Percentiles rank a stretch among this genome's conserved stretches.
These are phyloP conservation scores for Contarinia nasturtii DNA, from an alignment of 1,140 invertebrate species.

Conservation along the genomic window DNA sequence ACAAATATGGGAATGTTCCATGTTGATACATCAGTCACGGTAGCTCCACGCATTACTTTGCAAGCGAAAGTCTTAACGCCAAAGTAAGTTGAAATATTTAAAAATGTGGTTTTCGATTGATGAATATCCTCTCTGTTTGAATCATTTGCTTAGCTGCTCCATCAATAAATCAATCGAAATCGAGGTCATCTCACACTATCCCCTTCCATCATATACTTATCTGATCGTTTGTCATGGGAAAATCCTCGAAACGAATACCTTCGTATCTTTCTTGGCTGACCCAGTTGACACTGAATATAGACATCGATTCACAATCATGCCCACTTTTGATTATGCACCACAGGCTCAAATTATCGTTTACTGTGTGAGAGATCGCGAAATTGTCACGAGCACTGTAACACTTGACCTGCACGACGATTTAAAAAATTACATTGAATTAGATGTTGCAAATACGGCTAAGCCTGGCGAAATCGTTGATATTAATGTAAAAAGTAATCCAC, in stretches of 20 bases:
- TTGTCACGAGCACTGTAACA: conserved; percentile 59
- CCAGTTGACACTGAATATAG: background rate
- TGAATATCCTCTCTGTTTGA: too few relatives aligned
- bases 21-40: too few relatives aligned
- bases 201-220: background rate
- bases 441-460: conserved; percentile 8
- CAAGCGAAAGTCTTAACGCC: too few relatives aligned
- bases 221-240: background rate
- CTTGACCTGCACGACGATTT: conserved; percentile 56
- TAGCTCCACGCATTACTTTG: too few relatives aligned
- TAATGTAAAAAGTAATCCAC: conserved; percentile 52
- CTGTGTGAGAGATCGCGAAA: conserved; percentile 48
- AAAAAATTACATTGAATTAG: conserved; percentile 36
- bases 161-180: background rate
- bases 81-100: too few relatives aligned
- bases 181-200: background rate
- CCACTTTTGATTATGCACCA: conserved; percentile 65
- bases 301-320: conserved; percentile 33
- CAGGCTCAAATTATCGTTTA: conserved; percentile 56
- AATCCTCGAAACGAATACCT: background rate
- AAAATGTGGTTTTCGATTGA: too few relatives aligned
- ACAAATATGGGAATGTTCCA: too few relatives aligned
- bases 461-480: conserved; percentile 54
- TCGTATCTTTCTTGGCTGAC: background rate
- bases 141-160: background rate